Evolutionary conservation across 2,888 invertebrate genomes (phyloP).

Genomic region (Scrobipalpa costella): DNA sequence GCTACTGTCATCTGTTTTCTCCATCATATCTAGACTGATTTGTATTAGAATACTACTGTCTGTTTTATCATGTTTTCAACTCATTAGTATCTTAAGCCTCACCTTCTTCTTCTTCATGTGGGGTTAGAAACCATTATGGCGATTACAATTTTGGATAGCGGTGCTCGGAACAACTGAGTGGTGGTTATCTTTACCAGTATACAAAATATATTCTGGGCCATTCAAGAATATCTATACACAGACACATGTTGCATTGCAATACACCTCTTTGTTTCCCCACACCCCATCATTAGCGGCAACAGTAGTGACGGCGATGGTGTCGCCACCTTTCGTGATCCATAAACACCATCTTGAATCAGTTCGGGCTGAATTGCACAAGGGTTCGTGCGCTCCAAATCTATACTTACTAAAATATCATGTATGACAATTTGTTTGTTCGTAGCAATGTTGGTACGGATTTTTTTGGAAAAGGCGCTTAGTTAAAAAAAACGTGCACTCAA

Average conservation of each 20-base stretch:
- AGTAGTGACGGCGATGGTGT: constrained; percentile 15
- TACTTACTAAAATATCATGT: not conserved
- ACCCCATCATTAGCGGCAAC: constrained; percentile 13
- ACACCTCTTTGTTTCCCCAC: constrained; percentile 1
- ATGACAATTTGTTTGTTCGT: not conserved
- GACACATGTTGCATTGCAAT: not conserved
- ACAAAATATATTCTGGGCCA: too few relatives aligned
- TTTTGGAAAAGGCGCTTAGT: not conserved
- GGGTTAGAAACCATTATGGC: too few relatives aligned
- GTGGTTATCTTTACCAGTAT: too few relatives aligned
- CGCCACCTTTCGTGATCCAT: constrained; percentile 24
- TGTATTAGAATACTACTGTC: not conserved
- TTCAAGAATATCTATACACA: too few relatives aligned
- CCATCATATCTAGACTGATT: too few relatives aligned
- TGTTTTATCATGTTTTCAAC: not conserved
- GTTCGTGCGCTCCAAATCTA: constrained; percentile 14
- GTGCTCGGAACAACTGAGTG: too few relatives aligned
- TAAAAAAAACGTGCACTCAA: not conserved
- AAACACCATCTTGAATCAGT: constrained; percentile 21
- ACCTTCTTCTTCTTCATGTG: too few relatives aligned
- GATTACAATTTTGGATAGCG: too few relatives aligned
- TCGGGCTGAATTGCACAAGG: constrained; percentile 6
- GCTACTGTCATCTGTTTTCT: not conserved
- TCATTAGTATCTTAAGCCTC: too few relatives aligned
- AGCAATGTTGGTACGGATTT: not conserved